Evolutionary conservation across 2,797 vertebrate genomes (phyloP), one percentile per base, ranked within the genome.

Genomic region (Chiloscyllium punctatum): DNA sequence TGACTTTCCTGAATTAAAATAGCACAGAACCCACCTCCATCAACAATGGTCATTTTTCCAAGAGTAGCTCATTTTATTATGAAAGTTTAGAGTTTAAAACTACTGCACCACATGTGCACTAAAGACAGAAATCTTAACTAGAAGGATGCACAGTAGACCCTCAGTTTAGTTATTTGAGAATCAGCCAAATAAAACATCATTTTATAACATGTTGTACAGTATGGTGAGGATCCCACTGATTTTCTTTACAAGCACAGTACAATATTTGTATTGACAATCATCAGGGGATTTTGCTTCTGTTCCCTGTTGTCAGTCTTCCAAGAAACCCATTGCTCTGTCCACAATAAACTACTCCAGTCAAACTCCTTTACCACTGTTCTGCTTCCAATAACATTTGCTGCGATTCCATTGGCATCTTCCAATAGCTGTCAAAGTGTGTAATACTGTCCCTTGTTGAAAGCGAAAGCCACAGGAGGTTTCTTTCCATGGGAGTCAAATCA

Each of bases 151-250:
- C 48, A 77, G 13, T 4, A 74, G 94, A 30, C 27, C 71, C 33
- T 95, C 30, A 77, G 27, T 57, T 13, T 30, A n/a, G 71, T 27
- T 77, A n/a, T 51, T 95, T 51, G 94, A 48, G 48, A 48, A 77
- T 51, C 21, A 74, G 94, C 94, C 94, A 95, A 95, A 72, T 77
- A 51, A 77, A 95, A 95, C 71, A 95, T 30, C 15, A n/a, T 7
- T 48, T 74, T 94, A 30, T 74, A 94, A 74, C 6, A 42, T 74
- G 94, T 23, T 77, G 48, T 33, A 53, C 71, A 53, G 71, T 33
- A 74, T n/a, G 48, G 71, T 77, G 30, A 48, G 94, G 18, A 79
- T 77, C 94, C 48, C 48, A 74, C 48, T 53, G 94, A 53, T 74
- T 77, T 51, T 72, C 27, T 23, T 15, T 27, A 77, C 4, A 95